Evolutionary conservation across 2,797 vertebrate genomes (phyloP).

Genomic region (Syngnathus acus): DNA sequence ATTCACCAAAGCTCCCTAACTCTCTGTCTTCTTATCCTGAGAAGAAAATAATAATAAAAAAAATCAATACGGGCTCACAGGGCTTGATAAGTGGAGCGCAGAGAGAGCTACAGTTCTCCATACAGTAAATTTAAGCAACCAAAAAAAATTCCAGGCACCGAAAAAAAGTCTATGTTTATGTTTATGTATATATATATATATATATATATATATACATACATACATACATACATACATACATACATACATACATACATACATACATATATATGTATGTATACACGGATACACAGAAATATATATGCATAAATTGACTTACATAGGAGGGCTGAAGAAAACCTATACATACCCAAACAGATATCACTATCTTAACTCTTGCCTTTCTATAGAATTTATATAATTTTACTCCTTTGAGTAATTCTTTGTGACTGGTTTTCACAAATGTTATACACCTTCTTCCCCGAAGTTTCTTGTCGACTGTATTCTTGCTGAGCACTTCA

Average conservation of each 20-base stretch:
- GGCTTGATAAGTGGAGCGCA: conserved; percentile 89
- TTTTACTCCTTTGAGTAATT: background rate
- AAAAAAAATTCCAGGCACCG: conserved; percentile 89
- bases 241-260: no score
- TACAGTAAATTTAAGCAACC: conserved; percentile 99
- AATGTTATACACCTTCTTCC: background rate
- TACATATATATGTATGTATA: no score
- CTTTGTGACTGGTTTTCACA: conserved; percentile 20
- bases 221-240: no score
- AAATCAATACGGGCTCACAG: conserved; percentile 97
- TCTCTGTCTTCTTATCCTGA: conserved; percentile 99
- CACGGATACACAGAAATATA: no score
- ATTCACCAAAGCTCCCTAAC: conserved; percentile 92
- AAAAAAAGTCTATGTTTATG: no score
- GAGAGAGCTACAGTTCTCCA: conserved; percentile 82
- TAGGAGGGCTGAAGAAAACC: no score
- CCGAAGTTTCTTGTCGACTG: background rate
- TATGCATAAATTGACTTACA: no score
- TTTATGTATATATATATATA: conserved; percentile 59
- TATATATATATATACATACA: no score
- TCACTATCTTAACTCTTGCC: background rate
- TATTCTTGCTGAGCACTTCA: conserved; percentile 11
- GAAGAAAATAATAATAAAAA: conserved; percentile 89
- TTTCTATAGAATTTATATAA: background rate
- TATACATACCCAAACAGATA: no score